Conservation (phyloP, 2,113 vertebrate species). For the Siphamia tubifer region DNA sequence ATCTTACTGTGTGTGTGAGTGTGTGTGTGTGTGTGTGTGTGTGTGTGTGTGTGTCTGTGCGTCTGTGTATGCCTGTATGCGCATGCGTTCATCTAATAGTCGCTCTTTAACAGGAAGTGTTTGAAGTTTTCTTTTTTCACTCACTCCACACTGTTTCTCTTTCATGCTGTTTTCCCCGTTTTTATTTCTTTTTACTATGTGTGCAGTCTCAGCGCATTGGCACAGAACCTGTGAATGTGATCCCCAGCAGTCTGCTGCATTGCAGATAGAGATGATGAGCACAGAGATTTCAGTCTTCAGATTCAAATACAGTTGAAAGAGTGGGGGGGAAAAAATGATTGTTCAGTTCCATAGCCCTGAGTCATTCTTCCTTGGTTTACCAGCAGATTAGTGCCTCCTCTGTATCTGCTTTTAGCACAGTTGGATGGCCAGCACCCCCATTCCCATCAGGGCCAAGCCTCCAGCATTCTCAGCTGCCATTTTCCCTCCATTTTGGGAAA, state of each 20-base stretch:
- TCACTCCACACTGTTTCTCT: neutral
- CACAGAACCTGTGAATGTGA: conserved; percentile 58
- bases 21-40: neutral
- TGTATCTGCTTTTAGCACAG: conserved; percentile 40
- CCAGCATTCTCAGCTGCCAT: conserved; percentile 69
- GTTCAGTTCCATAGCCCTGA: conserved; percentile 22
- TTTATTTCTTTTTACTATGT: conserved; percentile 18
- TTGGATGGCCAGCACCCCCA: conserved; percentile 29
- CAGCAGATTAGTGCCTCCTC: conserved; percentile 41
- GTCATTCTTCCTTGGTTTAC: conserved; percentile 46
- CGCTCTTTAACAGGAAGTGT: conserved; percentile 50
- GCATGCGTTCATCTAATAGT: neutral
- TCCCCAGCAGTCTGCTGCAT: conserved; percentile 72
- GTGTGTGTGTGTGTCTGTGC: neutral
- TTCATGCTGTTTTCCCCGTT: neutral
- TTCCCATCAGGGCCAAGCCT: conserved; percentile 45
- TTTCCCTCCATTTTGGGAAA: conserved; percentile 66
- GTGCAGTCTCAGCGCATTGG: conserved; percentile 49
- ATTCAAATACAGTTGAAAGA: conserved; percentile 56
- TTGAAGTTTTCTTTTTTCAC: neutral
- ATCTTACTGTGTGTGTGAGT: neutral
- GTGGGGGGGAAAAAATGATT: neutral
- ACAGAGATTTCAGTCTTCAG: conserved; percentile 57
- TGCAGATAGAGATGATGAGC: conserved; percentile 75
- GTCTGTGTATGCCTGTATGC: too few species aligned